Base-by-base conservation (phyloP, 2,113 vertebrate genomes). In the Mugil cephalus region DNA sequence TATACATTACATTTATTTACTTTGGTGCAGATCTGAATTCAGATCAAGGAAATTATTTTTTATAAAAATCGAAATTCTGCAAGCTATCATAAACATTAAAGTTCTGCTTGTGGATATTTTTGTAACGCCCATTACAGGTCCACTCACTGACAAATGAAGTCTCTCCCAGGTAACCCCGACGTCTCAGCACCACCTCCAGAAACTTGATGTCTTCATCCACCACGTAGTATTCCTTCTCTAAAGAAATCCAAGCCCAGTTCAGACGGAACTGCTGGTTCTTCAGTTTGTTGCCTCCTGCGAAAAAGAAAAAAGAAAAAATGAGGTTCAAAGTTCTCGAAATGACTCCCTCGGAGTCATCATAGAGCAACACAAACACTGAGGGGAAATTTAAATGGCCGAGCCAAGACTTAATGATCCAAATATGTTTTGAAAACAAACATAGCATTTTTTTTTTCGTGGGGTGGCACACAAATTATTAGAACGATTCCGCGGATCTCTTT, bases 211-310 rank as follows among this genome's bases (percentile, higher is more conserved):
- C 95, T 74, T 99, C 97, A 7, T 99, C 94, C 86, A 98, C 91
- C 63, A 95, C 90, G 34, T 97, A 97, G 87, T 94, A 93, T 6
- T 96, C 93, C 70, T 95, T 97, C 90, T 98, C 97, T 72, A 99
- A 89, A 6, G 97, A 98, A 77, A 99, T 97, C 97, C 97, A 99
- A 11, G 97, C 95, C 97, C 97, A 99, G 52, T 96, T 97, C 51
- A 99, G 89, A 59, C 89, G 94, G 88, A 98, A 99, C 75, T 95
- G 92, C 86, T 99, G 97, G 76, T 95, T 95, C 81, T 93, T 95
- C 82, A 98, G 92, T 70, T 91, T 95, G 91, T 99, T 98, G 50
- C 96, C 96, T 50, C 97, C 97, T 99, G 89, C 21, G n/a, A n/a
- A 90, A 11, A 91, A 56, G 89, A 78, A 91, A 84, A 5, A 30